Evolutionary conservation across 2,797 vertebrate genomes (phyloP).

Genomic region (Pygocentrus nattereri): DNA sequence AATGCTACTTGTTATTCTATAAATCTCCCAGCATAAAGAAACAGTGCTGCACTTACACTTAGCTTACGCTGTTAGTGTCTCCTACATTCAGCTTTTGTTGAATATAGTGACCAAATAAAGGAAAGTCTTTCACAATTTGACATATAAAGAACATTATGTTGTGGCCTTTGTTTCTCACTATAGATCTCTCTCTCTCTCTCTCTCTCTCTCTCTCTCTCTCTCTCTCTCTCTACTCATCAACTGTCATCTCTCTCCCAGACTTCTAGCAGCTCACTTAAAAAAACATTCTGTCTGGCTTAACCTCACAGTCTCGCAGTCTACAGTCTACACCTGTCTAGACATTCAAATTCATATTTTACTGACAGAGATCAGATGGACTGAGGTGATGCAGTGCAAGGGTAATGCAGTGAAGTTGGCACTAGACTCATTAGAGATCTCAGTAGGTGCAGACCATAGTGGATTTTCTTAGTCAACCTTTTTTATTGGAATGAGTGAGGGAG

Average conservation of each 20-base stretch:
- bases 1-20: no score
- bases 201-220: not conserved
- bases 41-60: not conserved
- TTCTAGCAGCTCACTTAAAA: not conserved
- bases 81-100: not conserved
- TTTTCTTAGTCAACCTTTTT: not conserved
- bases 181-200: not conserved
- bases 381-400: not conserved
- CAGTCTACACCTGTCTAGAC: not conserved
- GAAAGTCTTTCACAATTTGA: not conserved
- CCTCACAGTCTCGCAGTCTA: not conserved
- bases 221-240: not conserved
- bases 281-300: not conserved
- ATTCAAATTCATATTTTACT: not conserved
- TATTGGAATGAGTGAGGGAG: not conserved
- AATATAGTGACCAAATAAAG: not conserved
- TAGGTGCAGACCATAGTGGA: not conserved
- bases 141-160: not conserved
- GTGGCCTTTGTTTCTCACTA: no score
- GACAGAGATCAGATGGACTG: not conserved
- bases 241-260: not conserved
- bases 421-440: slow-evolving; percentile 2
- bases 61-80: not conserved
- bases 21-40: not conserved
- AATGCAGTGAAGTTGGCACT: not conserved